Evolutionary conservation across 2,797 vertebrate species (phyloP), one percentile per base, ranked within the genome.

Genomic region (Rhinoraja longicauda): DNA sequence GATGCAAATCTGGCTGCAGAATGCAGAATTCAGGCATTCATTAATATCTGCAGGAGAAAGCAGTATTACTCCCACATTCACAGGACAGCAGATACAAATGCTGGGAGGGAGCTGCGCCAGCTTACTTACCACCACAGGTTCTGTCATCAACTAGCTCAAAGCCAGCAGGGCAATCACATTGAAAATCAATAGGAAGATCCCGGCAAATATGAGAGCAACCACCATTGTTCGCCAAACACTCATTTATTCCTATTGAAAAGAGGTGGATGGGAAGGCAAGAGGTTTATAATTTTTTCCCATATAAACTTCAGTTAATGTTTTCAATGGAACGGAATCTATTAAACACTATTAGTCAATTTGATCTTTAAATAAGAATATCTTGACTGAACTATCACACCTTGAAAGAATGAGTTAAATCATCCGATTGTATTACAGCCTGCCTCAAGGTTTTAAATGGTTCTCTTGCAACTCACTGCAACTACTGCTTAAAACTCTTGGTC

Each of bases 1-100:
- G 94, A 99, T 98, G 95, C 99, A 99, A 95, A 99, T 99, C 95
- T 99, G 99, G 94, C 99, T 99, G 95, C 99, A 99, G 95, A 98
- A 98, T 81, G 98, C 99, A 0, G 98, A 98, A 93, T 98, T 99
- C 95, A 97, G 95, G 94, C 99, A 99, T 94, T 99, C 99, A 4
- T 99, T 97, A 21, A 99, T 97, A 96, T 99, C 99, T 99, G 96
- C 64, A 93, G 17, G 93, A 82, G 94, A 94, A 93, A 93, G n/a
- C 94, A 93, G 81, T 90, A 24, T 73, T 21, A 36, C 6, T n/a
- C 17, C 7, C 59, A 9, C 8, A 64, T 24, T 36, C 26, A 59
- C 64, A 53, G 24, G 24, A 45, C 17, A 76, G 70, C 26, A 90
- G 26, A n/a, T 45, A 24, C 8, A 29, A 64, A 29, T 53, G 75